Conservation (phyloP, 2,797 vertebrate species). For the Cossypha caffra region DNA sequence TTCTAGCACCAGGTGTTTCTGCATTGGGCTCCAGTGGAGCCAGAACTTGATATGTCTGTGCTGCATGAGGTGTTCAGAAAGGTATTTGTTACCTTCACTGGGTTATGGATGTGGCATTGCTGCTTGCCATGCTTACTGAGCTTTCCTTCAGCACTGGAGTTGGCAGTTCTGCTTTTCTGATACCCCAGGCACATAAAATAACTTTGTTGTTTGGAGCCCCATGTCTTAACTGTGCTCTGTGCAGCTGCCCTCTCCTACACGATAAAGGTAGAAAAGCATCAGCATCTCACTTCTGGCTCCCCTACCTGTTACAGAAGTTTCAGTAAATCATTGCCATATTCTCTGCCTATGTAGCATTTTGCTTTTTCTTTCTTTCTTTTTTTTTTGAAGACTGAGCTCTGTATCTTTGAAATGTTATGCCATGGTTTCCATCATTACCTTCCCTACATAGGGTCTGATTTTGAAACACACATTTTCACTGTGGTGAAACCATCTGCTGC, state of each 20-base stretch:
- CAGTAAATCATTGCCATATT: background rate
- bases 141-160: background rate
- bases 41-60: background rate
- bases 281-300: background rate
- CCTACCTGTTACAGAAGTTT: background rate
- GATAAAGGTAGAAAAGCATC: background rate
- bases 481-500: conserved; percentile 62
- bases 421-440: conserved; percentile 23
- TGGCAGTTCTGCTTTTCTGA: background rate
- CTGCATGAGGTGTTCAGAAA: background rate
- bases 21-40: background rate
- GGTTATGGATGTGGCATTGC: background rate
- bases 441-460: conserved; percentile 49
- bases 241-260: background rate
- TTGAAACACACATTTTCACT: conserved; percentile 33
- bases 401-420: conserved; percentile 45
- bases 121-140: background rate
- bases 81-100: background rate
- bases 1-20: background rate
- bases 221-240: background rate
- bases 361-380: background rate
- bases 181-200: background rate
- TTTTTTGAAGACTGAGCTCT: background rate
- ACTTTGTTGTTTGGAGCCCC: background rate
- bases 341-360: background rate